phyloP scores from a whole-genome alignment of 2,888 invertebrate genomes.

The Ptychoptera contaminata region DNA sequence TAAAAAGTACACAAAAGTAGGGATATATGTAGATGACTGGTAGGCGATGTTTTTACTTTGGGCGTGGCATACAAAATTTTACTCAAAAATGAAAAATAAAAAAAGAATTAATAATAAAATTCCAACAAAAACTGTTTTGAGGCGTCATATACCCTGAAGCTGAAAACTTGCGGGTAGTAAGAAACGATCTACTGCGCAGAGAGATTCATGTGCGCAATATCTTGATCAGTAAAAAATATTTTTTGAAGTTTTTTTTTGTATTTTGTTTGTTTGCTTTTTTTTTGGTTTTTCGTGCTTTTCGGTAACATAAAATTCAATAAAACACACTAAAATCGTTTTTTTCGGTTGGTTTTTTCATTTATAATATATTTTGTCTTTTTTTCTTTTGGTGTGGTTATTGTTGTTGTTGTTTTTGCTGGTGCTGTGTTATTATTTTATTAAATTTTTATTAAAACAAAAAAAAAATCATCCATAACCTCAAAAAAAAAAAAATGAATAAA shows the following conservation, averaged over 20 bases:
- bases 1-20: too few relatives aligned
- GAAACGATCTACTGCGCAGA: constrained; percentile 19
- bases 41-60: too few relatives aligned
- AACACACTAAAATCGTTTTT: too few relatives aligned
- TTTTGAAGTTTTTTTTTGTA: neutral
- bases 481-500: too few relatives aligned
- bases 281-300: neutral
- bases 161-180: constrained; percentile 15
- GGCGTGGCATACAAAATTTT: too few relatives aligned
- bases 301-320: too few relatives aligned
- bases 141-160: constrained; percentile 26
- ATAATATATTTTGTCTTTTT: neutral
- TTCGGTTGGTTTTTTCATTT: neutral
- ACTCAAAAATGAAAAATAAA: too few relatives aligned
- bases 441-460: too few relatives aligned
- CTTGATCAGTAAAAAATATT: constrained; percentile 2
- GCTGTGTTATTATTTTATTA: neutral
- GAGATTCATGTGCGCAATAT: constrained; percentile 16
- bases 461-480: too few relatives aligned
- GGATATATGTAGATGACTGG: too few relatives aligned
- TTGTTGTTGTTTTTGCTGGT: neutral
- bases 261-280: too few relatives aligned
- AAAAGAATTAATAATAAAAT: too few relatives aligned
- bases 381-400: neutral
- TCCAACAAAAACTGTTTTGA: constrained; percentile 4